phyloP scores from a whole-genome alignment of 2,888 invertebrate species.

The Dolichopus griseipennis region DNA sequence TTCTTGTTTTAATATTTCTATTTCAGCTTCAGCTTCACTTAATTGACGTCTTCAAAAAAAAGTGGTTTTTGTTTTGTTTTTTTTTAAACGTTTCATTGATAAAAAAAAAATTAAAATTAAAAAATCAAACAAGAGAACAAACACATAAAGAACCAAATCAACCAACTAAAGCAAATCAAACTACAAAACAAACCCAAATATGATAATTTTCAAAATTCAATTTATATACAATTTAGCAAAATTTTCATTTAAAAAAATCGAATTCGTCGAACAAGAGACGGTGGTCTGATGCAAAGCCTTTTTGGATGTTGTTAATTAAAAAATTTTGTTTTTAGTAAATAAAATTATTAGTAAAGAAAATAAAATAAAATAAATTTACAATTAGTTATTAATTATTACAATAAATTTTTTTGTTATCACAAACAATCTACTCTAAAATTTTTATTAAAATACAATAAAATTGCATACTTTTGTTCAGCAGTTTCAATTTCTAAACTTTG shows the following conservation, averaged over 20 bases:
- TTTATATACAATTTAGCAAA: not conserved
- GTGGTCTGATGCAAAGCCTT: not conserved
- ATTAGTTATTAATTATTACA: not conserved
- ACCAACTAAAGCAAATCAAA: slow-evolving; percentile 19
- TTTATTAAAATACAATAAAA: not conserved
- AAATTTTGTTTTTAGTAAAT: too few species aligned
- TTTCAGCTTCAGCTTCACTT: slow-evolving; percentile 49
- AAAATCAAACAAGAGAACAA: slow-evolving; percentile 14
- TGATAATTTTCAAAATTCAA: slow-evolving; percentile 40
- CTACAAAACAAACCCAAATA: slow-evolving; percentile 16
- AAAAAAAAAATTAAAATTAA: slow-evolving; percentile 8
- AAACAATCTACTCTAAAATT: not conserved
- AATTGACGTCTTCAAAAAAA: slow-evolving; percentile 40
- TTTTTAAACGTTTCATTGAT: too few species aligned
- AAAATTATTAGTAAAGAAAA: not conserved
- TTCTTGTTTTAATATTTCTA: slow-evolving; percentile 56
- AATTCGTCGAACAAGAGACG: not conserved
- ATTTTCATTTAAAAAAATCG: not conserved
- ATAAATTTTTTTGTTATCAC: too few species aligned
- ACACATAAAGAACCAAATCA: slow-evolving; percentile 18
- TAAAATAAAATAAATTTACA: not conserved
- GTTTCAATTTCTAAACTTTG: slow-evolving; percentile 70
- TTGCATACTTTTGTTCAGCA: slow-evolving; percentile 53
- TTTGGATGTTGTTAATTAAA: not conserved
- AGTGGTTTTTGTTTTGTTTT: not conserved